Conservation (phyloP, 2,888 invertebrate species). For the Pristionchus entomophagus region DNA sequence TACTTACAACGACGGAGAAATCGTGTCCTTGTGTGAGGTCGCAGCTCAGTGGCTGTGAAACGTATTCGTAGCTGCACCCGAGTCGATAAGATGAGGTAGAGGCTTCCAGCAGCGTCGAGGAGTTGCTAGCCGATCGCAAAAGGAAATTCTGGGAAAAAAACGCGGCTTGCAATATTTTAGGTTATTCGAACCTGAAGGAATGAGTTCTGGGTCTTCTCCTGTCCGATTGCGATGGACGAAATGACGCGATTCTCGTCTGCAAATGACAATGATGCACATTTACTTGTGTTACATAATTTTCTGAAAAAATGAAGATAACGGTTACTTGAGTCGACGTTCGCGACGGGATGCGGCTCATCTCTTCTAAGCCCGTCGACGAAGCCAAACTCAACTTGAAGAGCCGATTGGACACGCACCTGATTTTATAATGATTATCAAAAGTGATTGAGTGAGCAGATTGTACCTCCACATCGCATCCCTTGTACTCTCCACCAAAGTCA, state of each 20-base stretch:
- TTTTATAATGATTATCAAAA: not conserved
- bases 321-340: conserved; percentile 43
- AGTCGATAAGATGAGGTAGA: not conserved
- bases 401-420: conserved; percentile 42
- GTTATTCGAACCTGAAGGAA: not conserved
- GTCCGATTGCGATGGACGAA: not conserved
- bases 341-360: not conserved
- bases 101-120: conserved; percentile 26
- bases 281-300: no score
- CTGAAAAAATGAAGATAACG: not conserved
- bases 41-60: conserved; percentile 66
- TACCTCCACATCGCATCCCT: conserved; percentile 43
- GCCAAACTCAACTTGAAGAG: conserved; percentile 24
- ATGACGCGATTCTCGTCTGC: not conserved
- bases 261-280: not conserved
- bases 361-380: conserved; percentile 26
- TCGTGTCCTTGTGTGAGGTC: conserved; percentile 45
- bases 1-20: conserved; percentile 44
- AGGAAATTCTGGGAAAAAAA: not conserved
- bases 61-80: conserved; percentile 54
- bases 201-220: not conserved
- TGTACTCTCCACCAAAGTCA: not conserved
- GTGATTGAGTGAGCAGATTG: not conserved
- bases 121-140: not conserved
- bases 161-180: not conserved